These are phyloP conservation scores for Trichomycterus rosablanca DNA, from an alignment of 2,113 vertebrate genomes.

Conservation along the genomic window DNA sequence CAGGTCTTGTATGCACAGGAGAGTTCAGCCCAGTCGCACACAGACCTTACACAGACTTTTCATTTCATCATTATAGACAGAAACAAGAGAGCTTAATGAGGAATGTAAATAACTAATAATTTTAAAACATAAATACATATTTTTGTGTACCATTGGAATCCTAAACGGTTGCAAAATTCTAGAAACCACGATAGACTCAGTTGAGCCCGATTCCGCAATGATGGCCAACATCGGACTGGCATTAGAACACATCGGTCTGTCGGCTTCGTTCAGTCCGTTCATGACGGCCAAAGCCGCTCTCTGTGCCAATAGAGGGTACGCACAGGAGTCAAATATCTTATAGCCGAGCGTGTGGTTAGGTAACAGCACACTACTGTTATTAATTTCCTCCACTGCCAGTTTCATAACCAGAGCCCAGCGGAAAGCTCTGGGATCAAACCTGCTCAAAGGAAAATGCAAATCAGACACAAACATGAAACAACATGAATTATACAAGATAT, in stretches of 20 bases:
- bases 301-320: slow-evolving; percentile 43
- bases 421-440: slow-evolving; percentile 47
- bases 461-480: neutral
- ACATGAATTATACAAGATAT: neutral
- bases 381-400: slow-evolving; percentile 48
- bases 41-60: no score
- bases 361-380: slow-evolving; percentile 35
- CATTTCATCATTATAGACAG: no score
- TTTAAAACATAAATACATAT: neutral
- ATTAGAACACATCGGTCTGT: slow-evolving; percentile 36
- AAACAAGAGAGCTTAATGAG: no score
- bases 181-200: slow-evolving; percentile 65
- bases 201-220: slow-evolving; percentile 45
- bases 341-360: slow-evolving; percentile 45
- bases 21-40: no score
- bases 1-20: no score
- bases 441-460: slow-evolving; percentile 16
- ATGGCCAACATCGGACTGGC: slow-evolving; percentile 37
- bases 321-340: slow-evolving; percentile 50
- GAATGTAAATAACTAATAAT: no score
- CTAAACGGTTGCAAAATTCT: slow-evolving; percentile 60
- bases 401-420: slow-evolving; percentile 45
- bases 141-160: slow-evolving; percentile 70
- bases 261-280: slow-evolving; percentile 36
- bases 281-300: slow-evolving; percentile 44